Base-by-base conservation (phyloP, 2,888 invertebrate species). In the Tholera decimalis region DNA sequence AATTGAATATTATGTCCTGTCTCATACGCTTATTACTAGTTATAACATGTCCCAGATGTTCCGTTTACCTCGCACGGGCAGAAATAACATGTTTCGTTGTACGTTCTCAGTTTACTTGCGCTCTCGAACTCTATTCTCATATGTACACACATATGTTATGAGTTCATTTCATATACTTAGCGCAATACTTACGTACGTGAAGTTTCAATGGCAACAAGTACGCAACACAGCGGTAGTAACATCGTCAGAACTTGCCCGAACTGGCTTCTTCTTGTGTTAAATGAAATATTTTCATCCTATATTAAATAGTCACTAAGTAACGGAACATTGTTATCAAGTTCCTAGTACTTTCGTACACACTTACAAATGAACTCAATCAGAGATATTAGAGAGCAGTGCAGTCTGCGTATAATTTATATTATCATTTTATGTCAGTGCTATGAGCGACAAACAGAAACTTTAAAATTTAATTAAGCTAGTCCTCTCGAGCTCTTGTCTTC, bases 381-480 rank as follows among this genome's bases (percentile, higher is more conserved):
- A 69, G 63, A 65, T 62, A 68, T 35, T 50, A 70, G 57, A 67
- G 66, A 55, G 53, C 60, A 47, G 41, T 53, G 22, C 57, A 51
- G 57, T 71, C 59, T 44, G 44, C 41, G 43, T 68, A 68, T 47
- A 67, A 60, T 67, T 69, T 66, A 64, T 70, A 58, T 63, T 61
- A 57, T 53, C 22, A 66, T 62, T 61, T 58, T 69, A 61, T 71
- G 68, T 83, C 80, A 73, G 57, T 67, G 82, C 77, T 70, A 74
- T 78, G 53, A 78, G 67, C 76, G 74, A 79, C 78, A 82, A 85
- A 83, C 84, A 80, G 70, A 75, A 86, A 85, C 74, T 88, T 85
- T 80, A 73, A 85, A 87, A 86, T 87, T 87, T 85, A 89, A 90
- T 89, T 87, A 89, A 87, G 80, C 82, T 78, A 83, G 82, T 81